These are phyloP conservation scores for Branchellion lobata DNA, from an alignment of 2,888 invertebrate species.

Conservation along the genomic window DNA sequence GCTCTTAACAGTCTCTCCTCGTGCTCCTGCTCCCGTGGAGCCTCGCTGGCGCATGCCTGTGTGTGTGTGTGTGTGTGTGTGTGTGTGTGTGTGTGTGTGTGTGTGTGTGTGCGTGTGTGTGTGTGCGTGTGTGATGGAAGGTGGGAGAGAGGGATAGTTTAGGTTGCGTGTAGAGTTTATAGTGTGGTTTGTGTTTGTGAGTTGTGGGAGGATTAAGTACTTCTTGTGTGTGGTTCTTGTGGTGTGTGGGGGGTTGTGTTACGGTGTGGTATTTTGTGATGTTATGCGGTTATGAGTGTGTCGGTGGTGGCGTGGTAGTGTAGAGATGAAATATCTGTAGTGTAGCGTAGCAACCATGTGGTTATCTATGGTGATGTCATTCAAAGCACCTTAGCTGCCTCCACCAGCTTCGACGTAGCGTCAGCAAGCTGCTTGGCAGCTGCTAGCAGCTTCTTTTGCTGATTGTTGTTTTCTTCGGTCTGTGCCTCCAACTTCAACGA, in stretches of 20 bases:
- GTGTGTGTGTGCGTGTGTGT: no score
- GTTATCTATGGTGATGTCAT: not conserved
- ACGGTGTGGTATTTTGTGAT: no score
- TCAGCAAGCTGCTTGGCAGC: constrained; percentile 92
- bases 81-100: no score
- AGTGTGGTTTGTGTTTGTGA: not conserved
- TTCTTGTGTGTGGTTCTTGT: not conserved
- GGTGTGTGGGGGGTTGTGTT: no score
- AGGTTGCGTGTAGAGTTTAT: no score
- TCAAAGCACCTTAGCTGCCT: constrained; percentile 74
- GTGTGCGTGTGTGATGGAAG: no score
- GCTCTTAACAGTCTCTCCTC: constrained; percentile 82
- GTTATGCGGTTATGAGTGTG: no score
- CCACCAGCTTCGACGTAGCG: constrained; percentile 93
- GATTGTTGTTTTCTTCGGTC: constrained; percentile 79
- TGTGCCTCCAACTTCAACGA: constrained; percentile 93
- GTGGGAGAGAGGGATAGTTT: not conserved
- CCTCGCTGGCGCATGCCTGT: constrained; percentile 75
- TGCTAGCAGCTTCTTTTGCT: constrained; percentile 83
- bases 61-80: no score
- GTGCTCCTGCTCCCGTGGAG: constrained; percentile 77
- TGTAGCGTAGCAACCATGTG: not conserved
- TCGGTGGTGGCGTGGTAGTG: no score
- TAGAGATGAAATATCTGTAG: no score
- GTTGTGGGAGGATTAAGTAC: not conserved